phyloP scores from a whole-genome alignment of 2,113 vertebrate species.

The Pavo muticus region DNA sequence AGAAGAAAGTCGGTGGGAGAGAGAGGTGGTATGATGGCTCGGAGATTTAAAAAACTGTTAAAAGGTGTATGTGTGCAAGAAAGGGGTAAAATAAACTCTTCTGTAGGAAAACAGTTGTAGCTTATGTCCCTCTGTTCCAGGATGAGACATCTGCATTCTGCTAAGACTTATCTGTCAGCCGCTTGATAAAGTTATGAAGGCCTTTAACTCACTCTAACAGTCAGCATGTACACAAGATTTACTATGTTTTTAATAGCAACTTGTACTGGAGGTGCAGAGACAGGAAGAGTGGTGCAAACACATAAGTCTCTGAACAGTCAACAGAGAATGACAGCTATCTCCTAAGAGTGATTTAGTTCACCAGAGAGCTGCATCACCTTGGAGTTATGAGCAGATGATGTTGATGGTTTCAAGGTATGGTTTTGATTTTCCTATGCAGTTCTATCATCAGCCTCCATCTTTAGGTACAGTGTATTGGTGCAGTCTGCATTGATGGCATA shows the following conservation, averaged over 20 bases:
- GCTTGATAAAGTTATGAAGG: not conserved
- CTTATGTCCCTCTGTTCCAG: not conserved
- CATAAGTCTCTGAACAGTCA: not conserved
- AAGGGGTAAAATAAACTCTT: not conserved
- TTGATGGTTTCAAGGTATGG: not conserved
- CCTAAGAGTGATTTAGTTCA: not conserved
- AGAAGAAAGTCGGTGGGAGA: not conserved
- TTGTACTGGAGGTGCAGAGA: not conserved
- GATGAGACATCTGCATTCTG: not conserved
- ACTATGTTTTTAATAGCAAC: not conserved
- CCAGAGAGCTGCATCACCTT: not conserved
- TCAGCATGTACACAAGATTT: not conserved
- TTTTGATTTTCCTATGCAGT: not conserved
- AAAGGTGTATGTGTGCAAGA: not conserved
- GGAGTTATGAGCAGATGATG: not conserved
- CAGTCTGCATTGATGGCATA: conserved; percentile 34
- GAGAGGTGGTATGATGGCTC: not conserved
- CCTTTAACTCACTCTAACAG: not conserved
- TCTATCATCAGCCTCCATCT: not conserved
- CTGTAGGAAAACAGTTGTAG: not conserved
- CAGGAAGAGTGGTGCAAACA: not conserved
- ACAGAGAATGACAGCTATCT: not conserved
- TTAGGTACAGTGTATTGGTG: not conserved
- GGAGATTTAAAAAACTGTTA: not conserved
- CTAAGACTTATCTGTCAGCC: not conserved